These are phyloP conservation scores for Passer domesticus DNA, from an alignment of 2,113 vertebrate species.

Conservation along the genomic window DNA sequence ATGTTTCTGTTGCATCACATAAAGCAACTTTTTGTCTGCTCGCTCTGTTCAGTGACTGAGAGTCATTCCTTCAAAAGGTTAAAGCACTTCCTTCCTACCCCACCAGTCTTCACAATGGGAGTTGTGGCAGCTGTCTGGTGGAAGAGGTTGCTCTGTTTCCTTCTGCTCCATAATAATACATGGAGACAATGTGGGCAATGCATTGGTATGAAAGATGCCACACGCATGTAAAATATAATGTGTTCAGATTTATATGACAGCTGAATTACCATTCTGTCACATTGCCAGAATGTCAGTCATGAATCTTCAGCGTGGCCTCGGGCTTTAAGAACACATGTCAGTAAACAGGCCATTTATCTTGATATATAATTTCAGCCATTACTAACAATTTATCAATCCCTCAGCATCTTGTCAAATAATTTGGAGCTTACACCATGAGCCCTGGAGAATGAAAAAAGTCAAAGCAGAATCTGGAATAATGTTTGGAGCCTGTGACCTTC, in stretches of 20 bases:
- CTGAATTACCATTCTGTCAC: neutral
- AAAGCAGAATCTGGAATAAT: neutral
- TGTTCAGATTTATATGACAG: rapidly evolving
- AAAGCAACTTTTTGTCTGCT: neutral
- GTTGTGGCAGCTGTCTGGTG: neutral
- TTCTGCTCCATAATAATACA: neutral
- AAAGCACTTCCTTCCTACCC: neutral
- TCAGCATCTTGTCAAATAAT: neutral
- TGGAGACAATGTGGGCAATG: neutral
- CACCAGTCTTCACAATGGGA: neutral
- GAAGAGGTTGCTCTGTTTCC: neutral
- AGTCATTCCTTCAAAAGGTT: neutral
- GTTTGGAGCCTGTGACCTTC: neutral
- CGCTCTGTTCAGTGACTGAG: neutral
- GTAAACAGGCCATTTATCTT: neutral
- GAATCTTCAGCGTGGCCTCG: neutral
- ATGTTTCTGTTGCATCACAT: neutral
- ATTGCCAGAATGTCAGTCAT: neutral
- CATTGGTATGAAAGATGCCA: neutral
- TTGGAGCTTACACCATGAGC: neutral
- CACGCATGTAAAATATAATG: rapidly evolving
- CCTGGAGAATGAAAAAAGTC: neutral
- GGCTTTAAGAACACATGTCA: neutral
- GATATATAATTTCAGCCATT: neutral
- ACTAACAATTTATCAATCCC: neutral